Percentiles rank a stretch among this genome's conserved stretches.
These are phyloP conservation scores for Pachydiplax longipennis DNA, from an alignment of 2,888 invertebrate genomes.

Conservation along the genomic window DNA sequence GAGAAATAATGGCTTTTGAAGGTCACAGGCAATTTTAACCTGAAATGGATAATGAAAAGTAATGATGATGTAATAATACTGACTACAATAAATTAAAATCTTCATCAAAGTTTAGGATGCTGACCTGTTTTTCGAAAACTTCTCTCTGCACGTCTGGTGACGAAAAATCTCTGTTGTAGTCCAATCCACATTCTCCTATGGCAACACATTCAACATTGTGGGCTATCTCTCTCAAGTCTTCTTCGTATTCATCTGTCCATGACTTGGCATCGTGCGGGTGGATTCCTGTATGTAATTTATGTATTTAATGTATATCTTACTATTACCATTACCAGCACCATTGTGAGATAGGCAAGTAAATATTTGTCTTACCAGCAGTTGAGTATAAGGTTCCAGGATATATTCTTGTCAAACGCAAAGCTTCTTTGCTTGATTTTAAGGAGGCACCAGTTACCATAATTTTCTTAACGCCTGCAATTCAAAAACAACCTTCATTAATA, in stretches of 20 bases:
- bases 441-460: constrained; percentile 94
- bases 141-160: constrained; percentile 85
- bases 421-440: constrained; percentile 88
- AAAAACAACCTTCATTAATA: neutral
- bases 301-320: constrained; percentile 13
- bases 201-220: constrained; percentile 90
- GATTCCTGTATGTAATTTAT: constrained; percentile 67
- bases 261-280: constrained; percentile 95
- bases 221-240: constrained; percentile 76
- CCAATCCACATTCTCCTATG: constrained; percentile 92
- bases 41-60: constrained; percentile 57
- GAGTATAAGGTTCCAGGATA: constrained; percentile 91
- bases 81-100: neutral
- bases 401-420: constrained; percentile 84
- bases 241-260: constrained; percentile 70
- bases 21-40: constrained; percentile 84
- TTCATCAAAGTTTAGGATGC: neutral
- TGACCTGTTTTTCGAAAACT: constrained; percentile 86
- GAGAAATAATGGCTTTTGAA: constrained; percentile 86
- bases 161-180: constrained; percentile 93
- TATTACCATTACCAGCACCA: neutral
- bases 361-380: constrained; percentile 75
- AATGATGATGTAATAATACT: neutral
- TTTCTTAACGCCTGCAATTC: constrained; percentile 81
- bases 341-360: neutral